Evolutionary conservation across 2,113 vertebrate genomes (phyloP), one percentile per base, ranked within the genome.

Genomic region (Perognathus longimembris): DNA sequence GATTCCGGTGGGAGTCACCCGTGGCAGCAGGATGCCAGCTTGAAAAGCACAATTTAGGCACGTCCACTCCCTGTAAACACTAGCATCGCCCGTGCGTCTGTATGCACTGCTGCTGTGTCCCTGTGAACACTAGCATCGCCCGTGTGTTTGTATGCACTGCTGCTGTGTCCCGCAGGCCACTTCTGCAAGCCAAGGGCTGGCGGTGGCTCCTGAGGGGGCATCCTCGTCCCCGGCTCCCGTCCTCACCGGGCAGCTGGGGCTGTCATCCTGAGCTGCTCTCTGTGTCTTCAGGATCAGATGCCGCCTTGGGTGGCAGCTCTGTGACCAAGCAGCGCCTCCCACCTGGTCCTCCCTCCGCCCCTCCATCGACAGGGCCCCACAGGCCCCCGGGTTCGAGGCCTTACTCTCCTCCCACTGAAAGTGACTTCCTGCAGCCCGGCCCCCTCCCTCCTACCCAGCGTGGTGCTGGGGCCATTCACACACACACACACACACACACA

Each of bases 361-460:
- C 70, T n/a, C 75, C 34, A 11, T 14, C 11, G 21, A 7, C 6
- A 2, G 11, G 45, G 11, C 59, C 59, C 3, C 63, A 3, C 4
- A 0, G 7, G 8, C 45, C 12, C 7, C 0, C 14, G 45, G n/a
- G 24, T 6, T 1, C 11, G 9, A 24, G 63, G 9, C 34, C 54
- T 45, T 28, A 45, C 45, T 22, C 26, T 8, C 36, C 66, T 45
- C 71, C 87, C 77, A 75, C 10, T 17, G 82, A 75, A 26, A n/a
- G 5, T 26, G 36, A 82, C 80, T 88, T 71, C 20, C 64, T 36
- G 28, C 11, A 28, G 38, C 64, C 22, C 57, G 9, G 38, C 4
- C 50, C 17, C 50, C 15, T 4, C 15, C 14, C 50, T 54, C 17
- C n/a, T n/a, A n/a, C n/a, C n/a, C 50, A 54, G 50, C 50, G 50